These are phyloP conservation scores for Hippolais icterina DNA, from an alignment of 2,113 vertebrate genomes.

Conservation along the genomic window DNA sequence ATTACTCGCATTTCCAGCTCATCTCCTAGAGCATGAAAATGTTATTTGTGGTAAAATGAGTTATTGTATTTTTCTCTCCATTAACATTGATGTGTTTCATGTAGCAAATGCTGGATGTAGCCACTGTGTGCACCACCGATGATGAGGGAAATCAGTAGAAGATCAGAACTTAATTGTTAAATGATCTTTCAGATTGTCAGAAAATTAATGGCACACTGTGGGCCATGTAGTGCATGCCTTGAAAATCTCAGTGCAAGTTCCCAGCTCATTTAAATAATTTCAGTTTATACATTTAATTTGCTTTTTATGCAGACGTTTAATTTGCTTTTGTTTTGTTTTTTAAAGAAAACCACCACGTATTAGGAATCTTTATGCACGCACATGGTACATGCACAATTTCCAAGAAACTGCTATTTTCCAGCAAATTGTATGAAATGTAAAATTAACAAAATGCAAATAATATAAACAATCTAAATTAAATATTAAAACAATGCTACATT, in stretches of 20 bases:
- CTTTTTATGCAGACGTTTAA: constrained; percentile 45
- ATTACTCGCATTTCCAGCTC: neutral
- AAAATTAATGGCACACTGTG: neutral
- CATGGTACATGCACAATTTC: constrained; percentile 38
- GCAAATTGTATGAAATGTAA: constrained; percentile 66
- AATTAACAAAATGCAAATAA: constrained; percentile 68
- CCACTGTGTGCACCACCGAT: neutral
- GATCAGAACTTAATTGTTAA: constrained; percentile 17
- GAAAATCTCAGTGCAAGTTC: neutral
- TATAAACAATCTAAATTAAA: constrained; percentile 56
- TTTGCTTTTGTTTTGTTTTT: constrained; percentile 35
- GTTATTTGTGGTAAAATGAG: neutral
- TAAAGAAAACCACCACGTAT: constrained; percentile 41
- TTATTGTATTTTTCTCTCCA: neutral
- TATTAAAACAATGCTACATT: constrained; percentile 51
- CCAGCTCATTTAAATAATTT: constrained; percentile 45
- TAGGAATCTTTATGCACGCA: constrained; percentile 48
- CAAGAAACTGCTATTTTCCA: constrained; percentile 48
- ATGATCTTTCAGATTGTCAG: neutral
- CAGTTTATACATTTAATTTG: constrained; percentile 55
- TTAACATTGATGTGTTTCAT: neutral
- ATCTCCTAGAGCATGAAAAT: neutral
- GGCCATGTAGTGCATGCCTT: neutral
- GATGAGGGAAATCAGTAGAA: constrained; percentile 12
- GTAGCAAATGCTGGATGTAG: neutral